phyloP scores from a whole-genome alignment of 2,797 vertebrate genomes.

The Chromobotia macracanthus region DNA sequence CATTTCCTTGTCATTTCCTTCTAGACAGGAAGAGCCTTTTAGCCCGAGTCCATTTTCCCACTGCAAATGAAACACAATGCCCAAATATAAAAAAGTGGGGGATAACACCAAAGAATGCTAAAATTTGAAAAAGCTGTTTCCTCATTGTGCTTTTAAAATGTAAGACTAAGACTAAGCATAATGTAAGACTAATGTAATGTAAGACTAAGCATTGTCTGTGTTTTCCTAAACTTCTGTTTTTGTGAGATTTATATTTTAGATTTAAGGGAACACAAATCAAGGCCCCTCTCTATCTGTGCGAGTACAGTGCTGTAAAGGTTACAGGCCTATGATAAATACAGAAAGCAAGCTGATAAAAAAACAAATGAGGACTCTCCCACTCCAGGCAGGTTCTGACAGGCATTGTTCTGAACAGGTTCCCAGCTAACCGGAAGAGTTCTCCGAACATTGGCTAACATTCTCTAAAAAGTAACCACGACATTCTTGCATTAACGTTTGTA shows the following conservation, averaged over 20 bases:
- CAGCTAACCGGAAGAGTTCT: too few relatives aligned
- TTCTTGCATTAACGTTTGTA: too few relatives aligned
- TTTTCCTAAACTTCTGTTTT: not conserved
- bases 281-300: not conserved
- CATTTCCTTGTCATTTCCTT: constrained; percentile 5
- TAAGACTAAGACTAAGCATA: too few relatives aligned
- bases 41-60: not conserved
- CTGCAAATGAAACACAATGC: not conserved
- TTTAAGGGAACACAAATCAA: not conserved
- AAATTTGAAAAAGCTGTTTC: not conserved
- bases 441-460: too few relatives aligned
- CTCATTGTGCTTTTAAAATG: not conserved
- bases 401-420: too few relatives aligned
- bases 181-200: too few relatives aligned
- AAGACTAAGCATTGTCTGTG: not conserved
- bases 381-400: too few relatives aligned
- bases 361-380: too few relatives aligned
- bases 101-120: not conserved
- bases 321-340: not conserved
- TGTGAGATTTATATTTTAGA: not conserved
- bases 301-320: not conserved
- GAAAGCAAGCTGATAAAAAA: not conserved
- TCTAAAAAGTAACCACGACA: too few relatives aligned
- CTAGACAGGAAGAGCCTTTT: constrained; percentile 8
- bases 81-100: too few relatives aligned